Percentiles rank a stretch among this genome's conserved stretches.
Evolutionary conservation across 2,888 invertebrate genomes (phyloP).

Genomic region (Physocephala rufipes): DNA sequence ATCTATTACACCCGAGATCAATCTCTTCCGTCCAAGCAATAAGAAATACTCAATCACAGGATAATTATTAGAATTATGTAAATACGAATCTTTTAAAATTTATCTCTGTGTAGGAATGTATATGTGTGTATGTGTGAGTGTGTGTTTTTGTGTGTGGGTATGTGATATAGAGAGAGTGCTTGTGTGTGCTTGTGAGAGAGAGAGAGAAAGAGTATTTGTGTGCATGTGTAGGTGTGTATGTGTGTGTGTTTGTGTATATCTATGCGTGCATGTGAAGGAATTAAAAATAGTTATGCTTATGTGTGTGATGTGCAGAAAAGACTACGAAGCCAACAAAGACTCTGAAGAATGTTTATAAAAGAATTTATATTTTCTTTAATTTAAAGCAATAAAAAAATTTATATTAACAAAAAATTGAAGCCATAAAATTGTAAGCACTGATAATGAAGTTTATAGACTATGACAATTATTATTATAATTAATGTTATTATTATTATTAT

Average conservation of each 20-base stretch:
- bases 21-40: not conserved
- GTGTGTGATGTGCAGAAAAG: slow-evolving; percentile 48
- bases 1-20: not conserved
- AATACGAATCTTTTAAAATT: slow-evolving; percentile 1
- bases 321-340: slow-evolving; percentile 66
- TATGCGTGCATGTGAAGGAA: not conserved
- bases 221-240: not conserved
- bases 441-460: slow-evolving; percentile 31
- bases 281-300: slow-evolving; percentile 29
- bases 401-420: slow-evolving; percentile 46
- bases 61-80: slow-evolving; percentile 8
- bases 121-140: slow-evolving; percentile 35
- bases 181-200: not conserved
- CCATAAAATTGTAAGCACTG: slow-evolving; percentile 62
- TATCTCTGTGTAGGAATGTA: too few species aligned
- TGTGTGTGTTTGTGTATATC: slow-evolving; percentile 36
- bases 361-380: slow-evolving; percentile 9
- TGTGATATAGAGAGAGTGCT: not conserved
- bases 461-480: slow-evolving; percentile 7
- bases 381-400: slow-evolving; percentile 39
- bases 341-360: slow-evolving; percentile 48
- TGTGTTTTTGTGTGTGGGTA: not conserved
- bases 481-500: not conserved
- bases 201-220: too few species aligned
- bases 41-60: slow-evolving; percentile 25